Evolutionary conservation across 2,113 vertebrate genomes (phyloP).

Genomic region (Oceanites oceanicus): DNA sequence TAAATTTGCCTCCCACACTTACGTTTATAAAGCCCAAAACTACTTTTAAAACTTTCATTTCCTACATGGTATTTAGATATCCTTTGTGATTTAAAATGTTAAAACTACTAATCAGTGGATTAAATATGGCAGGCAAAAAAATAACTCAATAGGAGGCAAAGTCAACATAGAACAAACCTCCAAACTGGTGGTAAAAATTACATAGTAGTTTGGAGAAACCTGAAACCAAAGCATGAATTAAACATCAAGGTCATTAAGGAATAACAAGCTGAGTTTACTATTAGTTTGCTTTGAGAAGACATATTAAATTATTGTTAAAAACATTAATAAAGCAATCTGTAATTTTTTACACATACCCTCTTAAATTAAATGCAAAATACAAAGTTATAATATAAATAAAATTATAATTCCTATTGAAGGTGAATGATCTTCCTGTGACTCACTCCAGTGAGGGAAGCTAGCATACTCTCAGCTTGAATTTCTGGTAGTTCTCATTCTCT

Average conservation of each 20-base stretch:
- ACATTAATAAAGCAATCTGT: background rate
- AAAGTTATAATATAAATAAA: background rate
- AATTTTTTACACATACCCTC: background rate
- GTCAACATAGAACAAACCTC: slow-evolving; percentile 27
- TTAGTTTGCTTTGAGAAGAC: background rate
- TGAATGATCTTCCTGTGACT: background rate
- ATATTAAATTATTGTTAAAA: background rate
- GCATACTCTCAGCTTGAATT: background rate
- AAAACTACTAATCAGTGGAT: slow-evolving; percentile 48
- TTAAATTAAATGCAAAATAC: background rate
- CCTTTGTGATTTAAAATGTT: slow-evolving; percentile 16
- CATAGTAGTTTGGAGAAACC: background rate
- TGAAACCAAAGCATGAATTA: slow-evolving; percentile 40
- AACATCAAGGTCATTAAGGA: background rate
- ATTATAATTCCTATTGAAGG: background rate
- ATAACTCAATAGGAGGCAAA: slow-evolving; percentile 48
- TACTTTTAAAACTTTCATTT: slow-evolving; percentile 56
- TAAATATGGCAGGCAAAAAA: slow-evolving; percentile 33
- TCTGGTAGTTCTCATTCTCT: background rate
- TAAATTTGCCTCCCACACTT: slow-evolving; percentile 37
- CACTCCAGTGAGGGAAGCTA: background rate
- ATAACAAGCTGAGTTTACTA: background rate
- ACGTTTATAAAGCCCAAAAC: slow-evolving; percentile 49
- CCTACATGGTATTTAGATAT: background rate
- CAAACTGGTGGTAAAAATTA: slow-evolving; percentile 35